Conservation (phyloP, 2,888 invertebrate genomes). For the Yponomeuta malinellus region DNA sequence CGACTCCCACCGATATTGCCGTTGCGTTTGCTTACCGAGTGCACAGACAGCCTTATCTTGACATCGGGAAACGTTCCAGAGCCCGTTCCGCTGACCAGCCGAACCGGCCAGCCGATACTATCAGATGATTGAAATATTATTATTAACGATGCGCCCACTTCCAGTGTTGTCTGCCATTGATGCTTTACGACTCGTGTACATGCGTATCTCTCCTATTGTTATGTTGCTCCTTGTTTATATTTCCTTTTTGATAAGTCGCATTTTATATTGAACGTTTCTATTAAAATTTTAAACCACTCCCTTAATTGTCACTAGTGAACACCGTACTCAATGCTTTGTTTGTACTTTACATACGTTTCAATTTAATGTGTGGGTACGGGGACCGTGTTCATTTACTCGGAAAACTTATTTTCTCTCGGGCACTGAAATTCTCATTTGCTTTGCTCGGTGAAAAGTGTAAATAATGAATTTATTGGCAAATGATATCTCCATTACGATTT, state of each 20-base stretch:
- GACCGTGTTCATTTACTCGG: conserved; percentile 20
- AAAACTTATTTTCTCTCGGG: conserved; percentile 28
- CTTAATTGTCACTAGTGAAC: not conserved
- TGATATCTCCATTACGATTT: conserved; percentile 42
- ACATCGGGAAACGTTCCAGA: conserved; percentile 10
- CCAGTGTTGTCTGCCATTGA: conserved; percentile 14
- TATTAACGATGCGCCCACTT: conserved; percentile 22
- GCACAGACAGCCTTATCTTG: conserved; percentile 12
- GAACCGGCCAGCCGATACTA: conserved; percentile 20
- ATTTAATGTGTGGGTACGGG: conserved; percentile 20
- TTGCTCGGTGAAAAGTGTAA: conserved; percentile 25
- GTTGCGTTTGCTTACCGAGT: conserved; percentile 2
- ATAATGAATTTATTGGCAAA: conserved; percentile 24
- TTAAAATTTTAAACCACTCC: not conserved
- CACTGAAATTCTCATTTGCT: conserved; percentile 31
- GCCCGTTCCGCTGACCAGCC: conserved; percentile 16
- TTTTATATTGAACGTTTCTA: not conserved
- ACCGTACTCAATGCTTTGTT: not conserved
- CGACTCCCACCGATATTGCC: conserved; percentile 52
- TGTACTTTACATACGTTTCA: not conserved
- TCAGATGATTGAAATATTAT: conserved; percentile 24
- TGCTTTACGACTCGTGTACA: conserved; percentile 5
- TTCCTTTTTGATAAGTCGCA: not conserved
- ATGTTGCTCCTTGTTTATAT: conserved; percentile 1
- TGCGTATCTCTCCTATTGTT: not conserved